Evolutionary conservation across 1,140 invertebrate genomes (phyloP).

Genomic region (Listronotus bonariensis): DNA sequence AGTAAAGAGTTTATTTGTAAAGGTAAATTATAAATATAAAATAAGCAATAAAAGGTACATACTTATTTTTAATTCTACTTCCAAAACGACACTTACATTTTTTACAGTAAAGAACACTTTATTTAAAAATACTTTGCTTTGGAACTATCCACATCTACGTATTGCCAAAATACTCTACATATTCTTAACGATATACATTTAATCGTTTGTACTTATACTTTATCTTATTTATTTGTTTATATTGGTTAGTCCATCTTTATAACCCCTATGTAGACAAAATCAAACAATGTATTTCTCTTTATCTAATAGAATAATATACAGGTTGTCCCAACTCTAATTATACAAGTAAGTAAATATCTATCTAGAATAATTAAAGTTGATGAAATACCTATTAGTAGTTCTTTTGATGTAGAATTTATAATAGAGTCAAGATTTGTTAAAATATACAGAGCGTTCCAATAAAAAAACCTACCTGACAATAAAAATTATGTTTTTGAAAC

Average conservation of each 20-base stretch:
- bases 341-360: too few relatives aligned
- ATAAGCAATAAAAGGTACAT: constrained; percentile 21
- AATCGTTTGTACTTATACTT: constrained; percentile 30
- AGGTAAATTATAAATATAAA: constrained; percentile 17
- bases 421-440: too few relatives aligned
- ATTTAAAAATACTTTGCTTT: constrained; percentile 31
- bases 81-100: constrained; percentile 17
- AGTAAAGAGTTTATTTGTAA: constrained; percentile 19
- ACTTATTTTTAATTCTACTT: constrained; percentile 27
- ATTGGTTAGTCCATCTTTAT: not conserved
- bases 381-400: too few relatives aligned
- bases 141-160: constrained; percentile 31
- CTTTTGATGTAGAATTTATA: too few relatives aligned
- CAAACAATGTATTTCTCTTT: not conserved
- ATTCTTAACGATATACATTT: constrained; percentile 25
- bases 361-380: too few relatives aligned
- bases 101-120: constrained; percentile 32
- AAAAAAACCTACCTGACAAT: too few relatives aligned
- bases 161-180: constrained; percentile 34
- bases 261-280: not conserved
- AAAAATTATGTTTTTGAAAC: too few relatives aligned
- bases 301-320: too few relatives aligned
- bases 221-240: not conserved
- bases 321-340: too few relatives aligned
- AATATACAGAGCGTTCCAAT: too few relatives aligned